Percentiles rank a stretch among this genome's conserved stretches.
Evolutionary conservation across 2,113 vertebrate genomes (phyloP).

Genomic region (Tenebrosternarchus preto): DNA sequence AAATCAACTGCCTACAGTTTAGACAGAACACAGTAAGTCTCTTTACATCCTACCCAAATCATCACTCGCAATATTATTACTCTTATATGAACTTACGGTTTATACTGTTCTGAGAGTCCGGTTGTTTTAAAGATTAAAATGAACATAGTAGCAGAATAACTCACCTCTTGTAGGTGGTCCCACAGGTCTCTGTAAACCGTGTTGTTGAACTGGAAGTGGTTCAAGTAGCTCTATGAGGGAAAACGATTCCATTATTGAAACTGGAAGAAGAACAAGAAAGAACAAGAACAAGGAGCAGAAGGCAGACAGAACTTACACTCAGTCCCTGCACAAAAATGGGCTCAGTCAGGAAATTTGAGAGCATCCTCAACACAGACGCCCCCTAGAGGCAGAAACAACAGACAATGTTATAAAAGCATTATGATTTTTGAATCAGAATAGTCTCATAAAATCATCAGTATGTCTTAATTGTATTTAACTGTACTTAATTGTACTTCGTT

Average conservation of each 20-base stretch:
- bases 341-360: slow-evolving; percentile 88
- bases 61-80: background rate
- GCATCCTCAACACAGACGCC: slow-evolving; percentile 88
- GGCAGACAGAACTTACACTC: slow-evolving; percentile 71
- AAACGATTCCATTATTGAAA: background rate
- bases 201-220: slow-evolving; percentile 77
- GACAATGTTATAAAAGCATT: background rate
- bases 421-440: too few relatives aligned
- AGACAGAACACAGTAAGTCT: background rate
- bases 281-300: slow-evolving; percentile 5
- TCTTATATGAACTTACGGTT: background rate
- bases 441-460: too few relatives aligned
- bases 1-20: slow-evolving; percentile 59
- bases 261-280: background rate
- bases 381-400: slow-evolving; percentile 72
- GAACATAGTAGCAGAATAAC: background rate
- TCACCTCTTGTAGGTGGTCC: slow-evolving; percentile 82
- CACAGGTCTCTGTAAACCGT: slow-evolving; percentile 83
- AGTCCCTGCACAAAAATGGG: slow-evolving; percentile 79
- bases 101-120: background rate
- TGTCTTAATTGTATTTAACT: too few relatives aligned
- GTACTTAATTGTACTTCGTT: too few relatives aligned
- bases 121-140: background rate
- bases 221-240: slow-evolving; percentile 73
- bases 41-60: background rate